phyloP scores from a whole-genome alignment of 2,888 invertebrate species.

The Heteromurus nitidus region DNA sequence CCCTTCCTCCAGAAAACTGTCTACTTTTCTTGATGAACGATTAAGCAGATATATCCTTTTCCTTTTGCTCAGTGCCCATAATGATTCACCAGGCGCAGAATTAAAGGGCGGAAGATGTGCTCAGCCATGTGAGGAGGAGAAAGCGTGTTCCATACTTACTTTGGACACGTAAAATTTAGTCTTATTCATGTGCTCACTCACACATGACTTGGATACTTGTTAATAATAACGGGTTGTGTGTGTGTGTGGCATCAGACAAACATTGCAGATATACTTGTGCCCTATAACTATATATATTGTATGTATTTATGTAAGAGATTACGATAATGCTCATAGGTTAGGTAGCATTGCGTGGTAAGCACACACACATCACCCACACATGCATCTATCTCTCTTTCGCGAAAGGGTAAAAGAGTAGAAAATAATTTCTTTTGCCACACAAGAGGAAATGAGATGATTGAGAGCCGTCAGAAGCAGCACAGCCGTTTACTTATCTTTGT shows the following conservation, averaged over 20 bases:
- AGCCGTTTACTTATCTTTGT: not conserved
- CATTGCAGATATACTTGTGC: no score
- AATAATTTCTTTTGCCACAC: slow-evolving; percentile 26
- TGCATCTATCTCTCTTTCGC: slow-evolving; percentile 8
- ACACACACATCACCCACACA: slow-evolving; percentile 1
- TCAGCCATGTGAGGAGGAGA: slow-evolving; percentile 41
- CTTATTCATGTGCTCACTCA: not conserved
- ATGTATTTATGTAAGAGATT: no score
- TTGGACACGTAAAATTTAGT: slow-evolving; percentile 17
- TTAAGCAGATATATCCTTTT: slow-evolving; percentile 29
- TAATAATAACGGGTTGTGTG: not conserved
- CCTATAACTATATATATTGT: no score
- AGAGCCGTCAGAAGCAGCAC: slow-evolving; percentile 43
- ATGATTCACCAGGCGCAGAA: slow-evolving; percentile 35
- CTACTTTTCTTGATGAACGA: slow-evolving; percentile 46
- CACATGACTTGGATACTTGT: not conserved
- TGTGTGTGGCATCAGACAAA: no score
- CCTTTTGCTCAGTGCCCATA: slow-evolving; percentile 19
- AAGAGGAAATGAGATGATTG: slow-evolving; percentile 55
- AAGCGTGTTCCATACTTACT: slow-evolving; percentile 22
- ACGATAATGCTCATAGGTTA: no score
- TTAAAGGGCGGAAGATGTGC: slow-evolving; percentile 34
- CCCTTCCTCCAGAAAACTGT: slow-evolving; percentile 10
- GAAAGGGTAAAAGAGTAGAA: slow-evolving; percentile 20
- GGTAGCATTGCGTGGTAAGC: slow-evolving; percentile 1